Conservation (phyloP, 2,113 vertebrate genomes). For the Abramis brama region DNA sequence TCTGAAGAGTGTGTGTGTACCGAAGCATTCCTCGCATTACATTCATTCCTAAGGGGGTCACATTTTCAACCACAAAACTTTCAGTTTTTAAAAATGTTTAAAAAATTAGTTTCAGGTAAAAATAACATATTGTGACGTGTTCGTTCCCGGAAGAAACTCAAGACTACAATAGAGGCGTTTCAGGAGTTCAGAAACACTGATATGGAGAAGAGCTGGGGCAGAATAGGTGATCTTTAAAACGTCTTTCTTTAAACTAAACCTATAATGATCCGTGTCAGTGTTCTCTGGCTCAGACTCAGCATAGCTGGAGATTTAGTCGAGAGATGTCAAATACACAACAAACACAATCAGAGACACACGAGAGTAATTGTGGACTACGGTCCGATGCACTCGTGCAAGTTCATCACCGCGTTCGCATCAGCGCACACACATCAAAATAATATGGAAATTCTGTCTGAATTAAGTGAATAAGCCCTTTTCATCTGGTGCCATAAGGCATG, state of each 20-base stretch:
- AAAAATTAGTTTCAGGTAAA: too few species aligned
- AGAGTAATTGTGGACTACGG: slow-evolving; percentile 26
- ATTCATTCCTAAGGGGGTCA: too few species aligned
- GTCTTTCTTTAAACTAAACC: not conserved
- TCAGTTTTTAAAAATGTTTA: too few species aligned
- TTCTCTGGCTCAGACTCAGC: not conserved
- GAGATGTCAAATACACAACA: slow-evolving; percentile 32
- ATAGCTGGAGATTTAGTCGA: slow-evolving; percentile 33
- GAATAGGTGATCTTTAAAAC: not conserved
- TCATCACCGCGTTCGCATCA: slow-evolving; percentile 13
- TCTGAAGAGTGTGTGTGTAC: too few species aligned
- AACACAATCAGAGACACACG: not conserved
- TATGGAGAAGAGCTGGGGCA: too few species aligned
- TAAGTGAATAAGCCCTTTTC: slow-evolving; percentile 65
- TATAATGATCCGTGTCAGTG: not conserved
- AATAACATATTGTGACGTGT: too few species aligned
- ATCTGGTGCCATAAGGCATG: slow-evolving; percentile 67
- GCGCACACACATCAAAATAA: slow-evolving; percentile 49
- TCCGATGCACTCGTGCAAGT: not conserved
- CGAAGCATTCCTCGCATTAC: too few species aligned
- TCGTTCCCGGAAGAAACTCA: too few species aligned
- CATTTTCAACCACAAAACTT: too few species aligned
- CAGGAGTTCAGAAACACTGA: too few species aligned
- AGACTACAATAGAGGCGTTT: too few species aligned
- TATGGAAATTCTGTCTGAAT: slow-evolving; percentile 51